These are phyloP conservation scores for Babylonia areolata DNA, from an alignment of 1,140 invertebrate species.

Conservation along the genomic window DNA sequence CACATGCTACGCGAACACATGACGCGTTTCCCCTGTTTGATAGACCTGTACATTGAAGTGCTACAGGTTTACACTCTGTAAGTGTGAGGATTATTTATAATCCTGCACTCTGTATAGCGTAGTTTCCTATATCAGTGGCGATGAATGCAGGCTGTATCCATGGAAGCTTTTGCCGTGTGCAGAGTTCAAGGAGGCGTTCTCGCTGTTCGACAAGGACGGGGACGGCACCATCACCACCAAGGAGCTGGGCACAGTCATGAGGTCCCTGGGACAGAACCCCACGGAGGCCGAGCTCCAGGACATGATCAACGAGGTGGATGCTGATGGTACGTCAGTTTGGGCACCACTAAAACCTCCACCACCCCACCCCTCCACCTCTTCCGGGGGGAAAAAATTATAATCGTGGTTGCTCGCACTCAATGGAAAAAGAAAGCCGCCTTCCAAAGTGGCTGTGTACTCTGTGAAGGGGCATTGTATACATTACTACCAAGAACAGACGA, in stretches of 20 bases:
- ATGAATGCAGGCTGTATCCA: too few relatives aligned
- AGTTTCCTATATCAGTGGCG: too few relatives aligned
- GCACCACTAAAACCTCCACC: neutral
- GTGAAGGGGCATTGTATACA: too few relatives aligned
- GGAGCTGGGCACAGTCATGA: constrained; percentile 64
- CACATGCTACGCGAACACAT: neutral
- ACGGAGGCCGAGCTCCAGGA: constrained; percentile 82
- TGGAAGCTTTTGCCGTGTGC: constrained; percentile 3
- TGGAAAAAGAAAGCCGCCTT: neutral
- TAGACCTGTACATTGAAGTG: too few relatives aligned
- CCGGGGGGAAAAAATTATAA: neutral
- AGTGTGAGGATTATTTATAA: too few relatives aligned
- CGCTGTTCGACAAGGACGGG: constrained; percentile 63
- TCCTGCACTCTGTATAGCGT: too few relatives aligned
- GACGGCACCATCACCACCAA: constrained; percentile 63
- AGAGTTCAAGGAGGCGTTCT: constrained; percentile 66
- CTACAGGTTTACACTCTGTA: too few relatives aligned
- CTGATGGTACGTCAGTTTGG: constrained; percentile 69
- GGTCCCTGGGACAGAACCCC: constrained; percentile 64
- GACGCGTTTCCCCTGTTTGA: neutral
- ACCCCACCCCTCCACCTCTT: neutral
- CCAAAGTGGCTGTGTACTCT: neutral
- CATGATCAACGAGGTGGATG: constrained; percentile 92
- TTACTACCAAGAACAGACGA: too few relatives aligned
- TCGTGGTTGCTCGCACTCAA: neutral